Evolutionary conservation across 2,797 vertebrate genomes (phyloP).

Genomic region (Rhynchotus rufescens): DNA sequence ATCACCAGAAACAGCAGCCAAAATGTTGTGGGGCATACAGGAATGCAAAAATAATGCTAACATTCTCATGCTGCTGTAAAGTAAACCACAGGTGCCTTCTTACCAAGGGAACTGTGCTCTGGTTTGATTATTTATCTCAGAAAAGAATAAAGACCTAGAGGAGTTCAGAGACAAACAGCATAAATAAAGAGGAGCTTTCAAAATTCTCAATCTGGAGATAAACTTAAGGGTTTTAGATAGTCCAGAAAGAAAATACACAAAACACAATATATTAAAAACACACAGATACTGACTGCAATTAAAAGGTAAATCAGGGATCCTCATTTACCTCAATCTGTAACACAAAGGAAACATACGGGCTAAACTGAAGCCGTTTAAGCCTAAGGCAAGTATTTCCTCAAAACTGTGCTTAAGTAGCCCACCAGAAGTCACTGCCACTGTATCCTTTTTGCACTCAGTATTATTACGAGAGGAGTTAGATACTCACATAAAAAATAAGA

Average conservation of each 20-base stretch:
- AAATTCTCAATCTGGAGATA: neutral
- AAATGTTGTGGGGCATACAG: conserved; percentile 44
- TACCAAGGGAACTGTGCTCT: conserved; percentile 48
- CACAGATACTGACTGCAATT: neutral
- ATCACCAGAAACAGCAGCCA: conserved; percentile 50
- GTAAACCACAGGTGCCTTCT: conserved; percentile 42
- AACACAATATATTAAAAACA: neutral
- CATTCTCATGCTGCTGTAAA: conserved; percentile 50
- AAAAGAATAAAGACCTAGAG: conserved; percentile 55
- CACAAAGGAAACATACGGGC: neutral
- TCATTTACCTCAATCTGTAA: neutral
- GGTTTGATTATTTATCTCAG: conserved; percentile 61
- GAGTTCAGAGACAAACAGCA: conserved; percentile 30
- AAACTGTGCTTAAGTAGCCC: neutral
- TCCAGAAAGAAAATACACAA: conserved; percentile 31
- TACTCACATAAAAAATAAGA: neutral
- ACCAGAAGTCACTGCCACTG: neutral
- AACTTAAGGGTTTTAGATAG: neutral
- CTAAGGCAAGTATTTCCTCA: neutral
- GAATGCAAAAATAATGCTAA: conserved; percentile 58
- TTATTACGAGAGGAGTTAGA: neutral
- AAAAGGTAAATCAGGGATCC: neutral
- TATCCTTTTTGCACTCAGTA: neutral
- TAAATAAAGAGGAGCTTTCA: conserved; percentile 7
- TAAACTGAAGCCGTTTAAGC: neutral